Base-by-base conservation (phyloP, 2,888 invertebrate genomes). In the Sipunculus nudus region DNA sequence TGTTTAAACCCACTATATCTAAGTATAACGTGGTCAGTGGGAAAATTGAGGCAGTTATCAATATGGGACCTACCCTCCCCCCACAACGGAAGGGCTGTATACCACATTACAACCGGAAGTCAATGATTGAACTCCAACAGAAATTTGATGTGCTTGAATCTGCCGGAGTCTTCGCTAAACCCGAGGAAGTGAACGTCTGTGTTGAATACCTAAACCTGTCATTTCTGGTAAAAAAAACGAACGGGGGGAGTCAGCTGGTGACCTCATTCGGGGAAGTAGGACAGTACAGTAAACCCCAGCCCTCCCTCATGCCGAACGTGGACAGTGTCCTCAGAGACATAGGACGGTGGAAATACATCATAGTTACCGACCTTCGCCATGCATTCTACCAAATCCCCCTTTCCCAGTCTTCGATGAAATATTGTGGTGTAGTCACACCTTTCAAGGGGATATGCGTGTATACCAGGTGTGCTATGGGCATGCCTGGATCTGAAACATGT, bases 141-240 rank as follows among this genome's bases (percentile, higher is more conserved):
- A 68, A 64, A 32, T 70, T 63, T 58, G 63, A 71, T 56, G 67
- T 66, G n/a, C 60, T 73, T 3, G 72, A 74, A 53, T 5, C 23
- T 1, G 21, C 59, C 8, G 65, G 66, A 13, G 68, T 73, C 1
- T 63, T 68, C 38, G 49, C 32, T 6, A 49, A 48, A 19, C 70
- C 67, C 10, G 71, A 70, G 53, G 54, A 65, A 41, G 39, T 59
- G 13, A 61, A 54, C 32, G 38, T 63, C 1, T 48, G 40, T 13
- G 65, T 65, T 2, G 71, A 74, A 31, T 70, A 74, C 40, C 40
- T 71, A 10, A 72, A 68, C 45, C 71, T 68, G 0, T 68, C 67
- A 6, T 72, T 73, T 41, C 61, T 73, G 16, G 63, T 72, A 1
- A 70, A 67, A 43, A 71, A 71, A 52, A 40, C 28, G 3, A n/a